Evolutionary conservation across 2,797 vertebrate genomes (phyloP), one percentile per base, ranked within the genome.

Genomic region (Chelonia mydas): DNA sequence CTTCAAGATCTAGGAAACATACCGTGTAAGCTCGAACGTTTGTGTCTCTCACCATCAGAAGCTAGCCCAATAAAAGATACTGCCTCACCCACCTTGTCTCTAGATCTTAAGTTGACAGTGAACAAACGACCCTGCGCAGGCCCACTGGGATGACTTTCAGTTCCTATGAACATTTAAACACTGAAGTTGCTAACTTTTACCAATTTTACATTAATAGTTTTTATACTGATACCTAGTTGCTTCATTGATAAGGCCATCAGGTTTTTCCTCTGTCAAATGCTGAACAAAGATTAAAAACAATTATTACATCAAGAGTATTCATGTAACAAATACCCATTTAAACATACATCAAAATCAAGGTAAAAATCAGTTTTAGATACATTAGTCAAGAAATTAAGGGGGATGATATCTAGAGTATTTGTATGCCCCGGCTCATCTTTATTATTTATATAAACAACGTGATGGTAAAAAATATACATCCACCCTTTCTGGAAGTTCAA

Each of bases 251-350:
- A 99, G 98, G 65, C 98, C 99, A 8, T 99, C 99, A 37, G 98
- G 98, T 96, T 99, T 99, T 96, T 99, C 99, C 94, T 99, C 99
- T 55, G 88, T 97, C 93, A 99, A 97, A 97, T 99, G 99, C 99
- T 99, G 94, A 88, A 96, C 12, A 91, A 97, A 98, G 93, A 96
- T 59, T 31, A 90, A 94, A 94, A 9, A 96, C 3, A 96, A 95
- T 45, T 49, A 87, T 89, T 82, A 11, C 28, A 81, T 96, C 90
- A 96, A 86, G 15, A 13, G 84, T n/a, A 79, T 57, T 93, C 12
- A 91, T 94, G 57, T 82, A 1, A 54, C 15, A 45, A 51, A 76
- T 57, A 57, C 11, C 13, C 28, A 45, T 83, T 86, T 37, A 59
- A 84, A 90, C 59, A 89, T 0, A 86, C 61, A 53, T 86, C 27